These are phyloP conservation scores for Drosophila sordidula DNA, from an alignment of 2,888 invertebrate species.

Conservation along the genomic window DNA sequence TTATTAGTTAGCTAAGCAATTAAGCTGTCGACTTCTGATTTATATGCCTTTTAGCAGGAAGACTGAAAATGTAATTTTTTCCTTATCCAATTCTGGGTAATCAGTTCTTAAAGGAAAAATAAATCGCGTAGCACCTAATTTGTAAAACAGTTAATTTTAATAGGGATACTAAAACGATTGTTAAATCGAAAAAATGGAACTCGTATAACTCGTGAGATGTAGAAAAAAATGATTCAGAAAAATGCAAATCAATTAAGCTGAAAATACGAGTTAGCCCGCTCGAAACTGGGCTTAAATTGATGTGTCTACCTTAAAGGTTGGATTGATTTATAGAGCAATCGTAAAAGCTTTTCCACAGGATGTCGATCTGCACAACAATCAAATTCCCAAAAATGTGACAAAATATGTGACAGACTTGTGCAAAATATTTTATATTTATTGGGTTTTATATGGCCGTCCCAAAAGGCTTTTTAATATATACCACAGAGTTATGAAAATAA, in stretches of 20 bases:
- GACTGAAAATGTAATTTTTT: not conserved
- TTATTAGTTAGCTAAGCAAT: conserved; percentile 40
- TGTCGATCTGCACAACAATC: conserved; percentile 10
- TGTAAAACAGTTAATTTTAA: not conserved
- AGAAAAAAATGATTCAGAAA: conserved; percentile 7
- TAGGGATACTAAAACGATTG: conserved; percentile 9
- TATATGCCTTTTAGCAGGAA: conserved; percentile 19
- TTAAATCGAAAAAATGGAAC: not conserved
- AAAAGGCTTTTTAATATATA: conserved; percentile 4
- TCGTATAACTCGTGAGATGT: conserved; percentile 3
- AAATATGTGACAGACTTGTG: conserved; percentile 44
- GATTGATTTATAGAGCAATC: conserved; percentile 54
- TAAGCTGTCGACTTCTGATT: conserved; percentile 51
- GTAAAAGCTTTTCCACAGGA: conserved; percentile 14
- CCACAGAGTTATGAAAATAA: conserved; percentile 3
- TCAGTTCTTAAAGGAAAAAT: not conserved
- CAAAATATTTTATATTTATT: conserved; percentile 28
- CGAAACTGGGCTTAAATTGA: conserved; percentile 33
- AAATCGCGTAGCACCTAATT: conserved; percentile 6
- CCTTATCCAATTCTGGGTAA: conserved; percentile 2
- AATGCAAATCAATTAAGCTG: conserved; percentile 44
- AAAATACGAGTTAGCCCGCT: conserved; percentile 4
- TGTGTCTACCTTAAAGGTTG: conserved; percentile 35
- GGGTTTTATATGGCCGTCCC: too few relatives aligned
- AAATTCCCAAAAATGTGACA: conserved; percentile 41